Base-by-base conservation (phyloP, 2,113 vertebrate species). In the Centropristis striata region DNA sequence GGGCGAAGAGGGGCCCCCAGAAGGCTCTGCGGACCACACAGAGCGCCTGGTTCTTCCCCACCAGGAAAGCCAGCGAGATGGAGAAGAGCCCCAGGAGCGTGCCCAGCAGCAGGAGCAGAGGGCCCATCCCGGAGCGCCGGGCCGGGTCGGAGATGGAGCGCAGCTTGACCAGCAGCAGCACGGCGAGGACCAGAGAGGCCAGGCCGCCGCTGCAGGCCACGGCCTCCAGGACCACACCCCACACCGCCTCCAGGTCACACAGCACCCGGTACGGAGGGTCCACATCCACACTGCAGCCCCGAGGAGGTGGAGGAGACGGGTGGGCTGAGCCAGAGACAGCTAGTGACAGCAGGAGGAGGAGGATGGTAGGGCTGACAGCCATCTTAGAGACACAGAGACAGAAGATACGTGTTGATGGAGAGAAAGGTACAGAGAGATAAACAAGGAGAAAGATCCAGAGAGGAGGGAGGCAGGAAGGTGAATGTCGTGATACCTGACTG, bases 211-310 rank as follows among this genome's bases (percentile, higher is more conserved):
- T 95, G 18, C 97, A 97, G 0, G 98, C 97, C 41, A 98, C 95
- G 0, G 97, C 97, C 92, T 99, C 98, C 93, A 99, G 83, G 0
- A 99, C 97, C 36, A 99, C 97, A 0, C 98, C 98, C 98, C 98
- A 99, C 5, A 96, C 95, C 1, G 97, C 95, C 92, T 99, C 98
- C 96, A 99, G 96, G 93, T 99, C 97, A 2, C 98, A 99, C 83
- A 99, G 96, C 81, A 96, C 94, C 37, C 96, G 85, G 44, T 98
- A 99, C 49, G 96, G 94, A 10, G 95, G 96, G 27, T 96, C 95
- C 3, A 99, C 96, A 25, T 96, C 94, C 83, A 96, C 89, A 1
- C 97, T 95, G 0, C 98, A 99, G 14, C 98, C 98, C 53, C 96
- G 94, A 0, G 98, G 96, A 79, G 94, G 88, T 54, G 86, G 87